phyloP scores from a whole-genome alignment of 2,797 vertebrate genomes.

The Knipowitschia caucasica region DNA sequence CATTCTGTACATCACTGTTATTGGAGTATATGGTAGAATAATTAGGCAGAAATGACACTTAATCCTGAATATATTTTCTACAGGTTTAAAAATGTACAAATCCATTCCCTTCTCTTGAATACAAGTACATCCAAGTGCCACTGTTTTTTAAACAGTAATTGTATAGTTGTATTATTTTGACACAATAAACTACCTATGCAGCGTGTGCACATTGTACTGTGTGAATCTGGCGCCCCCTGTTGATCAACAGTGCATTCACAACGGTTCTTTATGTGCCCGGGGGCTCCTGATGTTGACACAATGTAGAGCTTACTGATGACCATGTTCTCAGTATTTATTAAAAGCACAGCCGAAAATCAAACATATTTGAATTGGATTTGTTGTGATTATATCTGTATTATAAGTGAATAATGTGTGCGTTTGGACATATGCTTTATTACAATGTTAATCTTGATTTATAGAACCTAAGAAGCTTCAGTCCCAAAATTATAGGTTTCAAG shows the following conservation, averaged over 20 bases:
- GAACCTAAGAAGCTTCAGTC: conserved; percentile 58
- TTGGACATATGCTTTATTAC: conserved; percentile 40
- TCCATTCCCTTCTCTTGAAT: background rate
- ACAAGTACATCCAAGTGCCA: conserved; percentile 15
- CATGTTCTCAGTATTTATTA: conserved; percentile 51
- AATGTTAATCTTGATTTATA: conserved; percentile 46
- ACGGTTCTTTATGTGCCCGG: background rate
- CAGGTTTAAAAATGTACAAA: background rate
- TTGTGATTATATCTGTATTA: conserved; percentile 14
- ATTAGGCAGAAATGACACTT: background rate
- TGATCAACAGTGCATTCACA: conserved; percentile 34
- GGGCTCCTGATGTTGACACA: background rate
- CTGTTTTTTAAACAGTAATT: conserved; percentile 17
- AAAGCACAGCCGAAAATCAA: conserved; percentile 20
- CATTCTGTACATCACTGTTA: background rate
- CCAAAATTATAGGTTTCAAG: conserved; percentile 60
- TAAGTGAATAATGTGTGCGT: conserved; percentile 40
- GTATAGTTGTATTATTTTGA: conserved; percentile 17
- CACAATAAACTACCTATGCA: conserved; percentile 42
- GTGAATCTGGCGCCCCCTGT: conserved; percentile 37
- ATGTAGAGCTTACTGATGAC: background rate
- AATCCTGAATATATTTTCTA: background rate
- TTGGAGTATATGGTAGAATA: background rate
- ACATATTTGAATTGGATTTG: conserved; percentile 17
- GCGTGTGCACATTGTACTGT: conserved; percentile 21